These are phyloP conservation scores for Choloepus didactylus DNA, from an alignment of 2,797 vertebrate genomes.

Conservation along the genomic window DNA sequence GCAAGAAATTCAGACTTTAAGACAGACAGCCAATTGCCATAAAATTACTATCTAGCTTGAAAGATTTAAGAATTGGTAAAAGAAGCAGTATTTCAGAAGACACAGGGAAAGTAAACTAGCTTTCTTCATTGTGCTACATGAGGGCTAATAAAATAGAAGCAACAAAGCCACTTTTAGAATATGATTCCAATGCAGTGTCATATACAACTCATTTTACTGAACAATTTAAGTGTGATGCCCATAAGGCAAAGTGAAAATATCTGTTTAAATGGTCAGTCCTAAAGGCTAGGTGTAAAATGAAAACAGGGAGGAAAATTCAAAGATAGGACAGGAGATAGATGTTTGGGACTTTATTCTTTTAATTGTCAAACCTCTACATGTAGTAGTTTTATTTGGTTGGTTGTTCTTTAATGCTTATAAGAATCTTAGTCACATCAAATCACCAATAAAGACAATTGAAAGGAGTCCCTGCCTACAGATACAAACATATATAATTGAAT, in stretches of 20 bases:
- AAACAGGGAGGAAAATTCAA: constrained; percentile 44
- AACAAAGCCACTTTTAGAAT: constrained; percentile 18
- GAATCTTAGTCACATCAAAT: neutral
- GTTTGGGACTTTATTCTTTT: neutral
- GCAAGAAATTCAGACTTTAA: constrained; percentile 9
- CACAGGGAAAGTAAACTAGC: neutral
- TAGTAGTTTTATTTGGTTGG: neutral
- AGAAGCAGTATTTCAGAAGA: constrained; percentile 36
- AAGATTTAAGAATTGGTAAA: constrained; percentile 56
- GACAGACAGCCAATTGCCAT: neutral
- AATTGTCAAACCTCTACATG: neutral
- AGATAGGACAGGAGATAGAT: neutral
- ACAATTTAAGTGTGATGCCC: neutral
- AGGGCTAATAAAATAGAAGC: constrained; percentile 48
- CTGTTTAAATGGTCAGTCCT: constrained; percentile 32
- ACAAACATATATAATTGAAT: neutral
- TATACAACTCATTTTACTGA: constrained; percentile 48
- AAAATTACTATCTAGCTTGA: constrained; percentile 31
- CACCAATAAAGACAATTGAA: neutral
- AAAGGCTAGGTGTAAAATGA: neutral
- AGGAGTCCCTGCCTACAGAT: neutral
- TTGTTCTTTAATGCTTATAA: neutral
- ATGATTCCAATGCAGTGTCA: neutral
- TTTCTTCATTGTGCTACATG: neutral
- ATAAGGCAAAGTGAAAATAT: constrained; percentile 47